Percentiles rank a stretch among this genome's conserved stretches.
Conservation (phyloP, 2,797 vertebrate genomes). For the Carcharodon carcharias region DNA sequence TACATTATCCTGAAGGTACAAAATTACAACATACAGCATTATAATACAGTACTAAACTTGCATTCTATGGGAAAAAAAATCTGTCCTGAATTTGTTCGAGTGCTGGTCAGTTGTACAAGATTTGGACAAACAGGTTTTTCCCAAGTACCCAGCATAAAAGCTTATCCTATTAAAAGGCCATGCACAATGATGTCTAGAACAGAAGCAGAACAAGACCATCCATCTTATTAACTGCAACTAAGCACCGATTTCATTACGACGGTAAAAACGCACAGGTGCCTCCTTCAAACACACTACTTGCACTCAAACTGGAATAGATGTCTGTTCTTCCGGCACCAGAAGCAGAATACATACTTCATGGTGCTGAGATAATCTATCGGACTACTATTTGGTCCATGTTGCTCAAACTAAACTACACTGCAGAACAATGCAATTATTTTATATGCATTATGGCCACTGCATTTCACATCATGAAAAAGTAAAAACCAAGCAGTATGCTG, state of each 20-base stretch:
- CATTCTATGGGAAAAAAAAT: neutral
- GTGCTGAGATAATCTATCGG: neutral
- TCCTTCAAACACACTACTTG: neutral
- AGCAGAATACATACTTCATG: neutral
- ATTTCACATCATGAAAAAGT: neutral
- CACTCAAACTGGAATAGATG: neutral
- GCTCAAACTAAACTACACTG: neutral
- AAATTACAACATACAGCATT: neutral
- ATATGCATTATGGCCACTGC: neutral
- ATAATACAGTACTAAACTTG: neutral
- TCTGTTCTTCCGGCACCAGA: neutral
- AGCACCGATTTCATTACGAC: neutral
- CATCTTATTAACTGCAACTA: neutral
- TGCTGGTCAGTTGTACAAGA: neutral
- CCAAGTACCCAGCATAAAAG: neutral
- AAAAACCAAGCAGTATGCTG: neutral
- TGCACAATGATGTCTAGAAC: neutral
- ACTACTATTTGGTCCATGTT: neutral
- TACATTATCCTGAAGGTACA: neutral
- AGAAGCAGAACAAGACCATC: neutral
- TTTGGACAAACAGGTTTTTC: neutral
- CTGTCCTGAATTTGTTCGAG: neutral
- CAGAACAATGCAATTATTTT: neutral
- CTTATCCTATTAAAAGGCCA: neutral
- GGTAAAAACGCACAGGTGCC: neutral